These are phyloP conservation scores for Macroteleia sp. DNA, from an alignment of 2,888 invertebrate species.

Conservation along the genomic window DNA sequence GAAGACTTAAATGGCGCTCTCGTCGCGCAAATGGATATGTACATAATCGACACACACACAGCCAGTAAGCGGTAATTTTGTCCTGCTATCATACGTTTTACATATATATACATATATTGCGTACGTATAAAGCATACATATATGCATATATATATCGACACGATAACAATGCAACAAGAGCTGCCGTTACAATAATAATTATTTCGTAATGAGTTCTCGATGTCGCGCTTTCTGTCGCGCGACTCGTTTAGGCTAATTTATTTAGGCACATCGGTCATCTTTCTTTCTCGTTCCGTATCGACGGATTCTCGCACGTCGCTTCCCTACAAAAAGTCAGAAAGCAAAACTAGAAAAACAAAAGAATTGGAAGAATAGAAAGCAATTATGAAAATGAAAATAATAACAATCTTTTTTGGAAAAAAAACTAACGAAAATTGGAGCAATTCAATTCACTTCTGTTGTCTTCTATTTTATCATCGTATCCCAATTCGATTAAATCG, in stretches of 20 bases:
- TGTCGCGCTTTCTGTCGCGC: slow-evolving; percentile 2
- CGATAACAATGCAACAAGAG: slow-evolving; percentile 69
- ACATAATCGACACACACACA: slow-evolving; percentile 67
- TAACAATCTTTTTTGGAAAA: too few species aligned
- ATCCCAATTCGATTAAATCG: too few species aligned
- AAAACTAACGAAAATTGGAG: too few species aligned
- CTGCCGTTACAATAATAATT: slow-evolving; percentile 71
- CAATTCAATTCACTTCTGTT: too few species aligned
- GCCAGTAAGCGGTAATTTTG: slow-evolving; percentile 68
- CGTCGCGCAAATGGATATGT: slow-evolving; percentile 56
- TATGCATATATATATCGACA: slow-evolving; percentile 60
- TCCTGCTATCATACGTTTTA: slow-evolving; percentile 60
- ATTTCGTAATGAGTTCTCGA: slow-evolving; percentile 44
- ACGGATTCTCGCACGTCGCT: slow-evolving; percentile 26
- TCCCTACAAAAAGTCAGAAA: too few species aligned
- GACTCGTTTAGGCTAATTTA: slow-evolving; percentile 53
- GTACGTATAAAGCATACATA: slow-evolving; percentile 44
- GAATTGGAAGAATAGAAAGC: too few species aligned
- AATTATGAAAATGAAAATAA: too few species aligned
- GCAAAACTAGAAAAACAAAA: too few species aligned
- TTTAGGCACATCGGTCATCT: slow-evolving; percentile 49
- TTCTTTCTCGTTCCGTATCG: slow-evolving; percentile 48
- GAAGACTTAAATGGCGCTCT: slow-evolving; percentile 58
- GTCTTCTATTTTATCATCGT: too few species aligned
- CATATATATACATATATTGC: slow-evolving; percentile 51